Evolutionary conservation across 2,113 vertebrate species (phyloP).

Genomic region (Microcebus tavaratra): DNA sequence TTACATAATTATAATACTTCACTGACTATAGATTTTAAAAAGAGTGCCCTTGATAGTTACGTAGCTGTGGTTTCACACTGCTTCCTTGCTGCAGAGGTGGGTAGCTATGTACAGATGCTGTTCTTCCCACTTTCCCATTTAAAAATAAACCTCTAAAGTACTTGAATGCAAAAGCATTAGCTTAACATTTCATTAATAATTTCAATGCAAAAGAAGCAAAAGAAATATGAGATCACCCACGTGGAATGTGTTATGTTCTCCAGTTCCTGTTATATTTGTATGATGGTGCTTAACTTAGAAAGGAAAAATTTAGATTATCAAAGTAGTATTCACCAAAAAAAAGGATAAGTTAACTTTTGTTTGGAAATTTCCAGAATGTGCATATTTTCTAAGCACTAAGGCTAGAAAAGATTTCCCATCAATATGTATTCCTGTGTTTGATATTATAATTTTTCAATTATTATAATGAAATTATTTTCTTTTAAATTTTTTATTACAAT

Average conservation of each 20-base stretch:
- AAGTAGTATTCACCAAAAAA: conserved; percentile 32
- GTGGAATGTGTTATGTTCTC: conserved; percentile 60
- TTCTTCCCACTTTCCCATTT: conserved; percentile 73
- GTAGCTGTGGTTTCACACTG: conserved; percentile 4
- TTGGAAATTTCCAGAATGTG: conserved; percentile 43
- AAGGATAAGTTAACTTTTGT: conserved; percentile 45
- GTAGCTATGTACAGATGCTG: conserved; percentile 29
- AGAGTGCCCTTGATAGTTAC: background rate
- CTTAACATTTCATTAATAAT: conserved; percentile 80
- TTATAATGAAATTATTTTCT: background rate
- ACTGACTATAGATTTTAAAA: conserved; percentile 48
- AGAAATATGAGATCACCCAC: conserved; percentile 73
- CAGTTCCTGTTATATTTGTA: conserved; percentile 68
- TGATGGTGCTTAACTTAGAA: conserved; percentile 69
- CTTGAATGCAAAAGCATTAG: conserved; percentile 65
- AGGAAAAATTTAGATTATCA: conserved; percentile 53
- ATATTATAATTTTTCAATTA: background rate
- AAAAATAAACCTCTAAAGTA: conserved; percentile 76
- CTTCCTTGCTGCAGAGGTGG: conserved; percentile 63
- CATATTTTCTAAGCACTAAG: conserved; percentile 28
- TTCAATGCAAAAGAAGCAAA: conserved; percentile 70
- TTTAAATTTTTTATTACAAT: background rate
- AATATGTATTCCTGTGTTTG: background rate
- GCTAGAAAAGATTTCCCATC: background rate
- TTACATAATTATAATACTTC: conserved; percentile 58